These are phyloP conservation scores for Acanthornis magna DNA, from an alignment of 2,797 vertebrate species.

Conservation along the genomic window DNA sequence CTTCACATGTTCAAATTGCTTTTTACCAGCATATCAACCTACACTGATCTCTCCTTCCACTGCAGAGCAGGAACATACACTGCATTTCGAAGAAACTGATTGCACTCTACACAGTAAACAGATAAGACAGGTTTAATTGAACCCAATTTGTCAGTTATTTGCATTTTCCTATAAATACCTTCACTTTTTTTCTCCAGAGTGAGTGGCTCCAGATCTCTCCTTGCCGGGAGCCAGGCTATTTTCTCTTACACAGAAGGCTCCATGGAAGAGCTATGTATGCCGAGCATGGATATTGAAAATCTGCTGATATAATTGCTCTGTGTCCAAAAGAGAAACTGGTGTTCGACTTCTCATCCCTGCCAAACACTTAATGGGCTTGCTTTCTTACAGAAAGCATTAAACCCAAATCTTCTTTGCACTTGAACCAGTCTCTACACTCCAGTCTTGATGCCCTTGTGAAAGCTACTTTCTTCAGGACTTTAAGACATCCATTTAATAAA, in stretches of 20 bases:
- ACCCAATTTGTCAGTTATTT: not conserved
- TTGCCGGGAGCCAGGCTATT: not conserved
- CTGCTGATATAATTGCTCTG: conserved; percentile 47
- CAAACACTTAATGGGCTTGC: not conserved
- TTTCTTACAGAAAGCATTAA: not conserved
- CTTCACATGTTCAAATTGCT: not conserved
- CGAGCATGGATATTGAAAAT: conserved; percentile 56
- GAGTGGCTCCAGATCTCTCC: not conserved
- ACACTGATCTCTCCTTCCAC: not conserved
- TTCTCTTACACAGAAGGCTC: not conserved
- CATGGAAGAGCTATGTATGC: not conserved
- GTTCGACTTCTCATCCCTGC: conserved; percentile 41
- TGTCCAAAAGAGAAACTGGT: conserved; percentile 39
- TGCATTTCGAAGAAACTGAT: not conserved
- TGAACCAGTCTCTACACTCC: not conserved
- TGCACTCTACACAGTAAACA: not conserved
- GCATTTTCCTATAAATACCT: not conserved
- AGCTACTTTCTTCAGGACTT: not conserved
- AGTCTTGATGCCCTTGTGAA: not conserved
- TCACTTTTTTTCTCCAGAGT: not conserved
- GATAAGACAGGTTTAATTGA: not conserved
- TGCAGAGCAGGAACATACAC: not conserved
- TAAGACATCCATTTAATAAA: not conserved
- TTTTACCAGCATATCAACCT: not conserved
- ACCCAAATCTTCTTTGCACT: not conserved